Evolutionary conservation across 1,140 invertebrate genomes (phyloP), one percentile per base, ranked within the genome.

Genomic region (Linepithema humile): DNA sequence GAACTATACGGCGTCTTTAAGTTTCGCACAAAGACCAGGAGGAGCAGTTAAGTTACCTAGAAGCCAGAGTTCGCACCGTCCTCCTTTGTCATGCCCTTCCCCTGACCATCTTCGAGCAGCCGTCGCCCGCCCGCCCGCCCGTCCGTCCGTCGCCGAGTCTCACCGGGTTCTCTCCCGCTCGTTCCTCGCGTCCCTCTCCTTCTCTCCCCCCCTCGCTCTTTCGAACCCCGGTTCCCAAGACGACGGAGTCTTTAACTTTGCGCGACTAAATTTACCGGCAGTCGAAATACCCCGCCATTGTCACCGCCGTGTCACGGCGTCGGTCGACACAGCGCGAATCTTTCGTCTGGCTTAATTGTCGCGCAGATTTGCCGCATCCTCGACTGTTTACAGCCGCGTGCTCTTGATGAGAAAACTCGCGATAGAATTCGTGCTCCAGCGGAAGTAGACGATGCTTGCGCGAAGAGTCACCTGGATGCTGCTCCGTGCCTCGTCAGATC

Each of bases 1-100:
- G 35, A 35, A 35, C 85, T 77, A 88, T 77, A 88, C 45, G 53
- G 59, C 45, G 87, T 74, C 84, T 85, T 89, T 78, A 86, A 89
- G 87, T 88, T 88, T 85, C 65, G 45, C 65, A 67, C 83, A 84
- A 84, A 84, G 75, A 84, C 64, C 83, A n/a, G 35, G 17, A 75
- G 78, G 73, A 84, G 82, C 86, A 88, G 86, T 85, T 82, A 65
- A 82, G 60, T 88, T 73, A 80, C 70, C 75, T 72, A 55, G 72
- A 73, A 75, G 77, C 77, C 59, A 59, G 73, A 88, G 83, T 88
- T 85, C 83, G 57, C 60, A 45, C 60, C 86, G 23, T 85, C 29
- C 83, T 43, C 50, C 73, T 80, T 62, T 83, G 62, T 77, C 87
- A 69, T 70, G 48, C 69, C 57, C n/a, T 32, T 26, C 55, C 40